Percentiles rank a stretch among this genome's conserved stretches.
Evolutionary conservation across 53 echinoderm and acorn worm genomes (phyloP).

Genomic region (Actinopyga echinites): DNA sequence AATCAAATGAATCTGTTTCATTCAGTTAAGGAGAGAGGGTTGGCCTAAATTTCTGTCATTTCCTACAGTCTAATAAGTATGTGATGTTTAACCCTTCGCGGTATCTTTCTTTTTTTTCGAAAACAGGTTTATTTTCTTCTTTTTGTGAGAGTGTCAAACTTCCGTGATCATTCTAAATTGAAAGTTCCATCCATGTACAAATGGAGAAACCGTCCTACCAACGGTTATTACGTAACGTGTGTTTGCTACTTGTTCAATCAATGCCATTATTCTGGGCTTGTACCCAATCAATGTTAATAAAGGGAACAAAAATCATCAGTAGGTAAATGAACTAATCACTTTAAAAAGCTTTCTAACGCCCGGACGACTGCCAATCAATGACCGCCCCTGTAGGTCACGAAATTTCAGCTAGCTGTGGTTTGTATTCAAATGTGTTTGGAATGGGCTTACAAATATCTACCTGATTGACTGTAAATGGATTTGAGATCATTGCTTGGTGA

Average conservation of each 20-base stretch:
- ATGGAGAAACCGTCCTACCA: too few relatives aligned
- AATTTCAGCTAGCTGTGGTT: neutral
- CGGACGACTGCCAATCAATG: conserved; percentile 20
- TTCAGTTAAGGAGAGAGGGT: too few relatives aligned
- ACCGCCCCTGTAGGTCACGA: neutral
- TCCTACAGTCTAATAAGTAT: too few relatives aligned
- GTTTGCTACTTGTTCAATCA: conserved; percentile 10
- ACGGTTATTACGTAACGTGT: conserved; percentile 14
- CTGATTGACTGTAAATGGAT: neutral
- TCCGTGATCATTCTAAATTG: too few relatives aligned
- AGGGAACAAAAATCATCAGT: neutral
- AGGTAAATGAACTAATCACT: conserved; percentile 11
- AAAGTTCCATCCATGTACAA: too few relatives aligned
- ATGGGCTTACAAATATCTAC: neutral
- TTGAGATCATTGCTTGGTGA: neutral
- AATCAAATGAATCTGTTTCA: too few relatives aligned
- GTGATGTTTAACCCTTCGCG: too few relatives aligned
- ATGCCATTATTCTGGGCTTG: neutral
- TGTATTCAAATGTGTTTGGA: neutral
- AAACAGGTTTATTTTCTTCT: too few relatives aligned
- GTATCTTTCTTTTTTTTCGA: too few relatives aligned
- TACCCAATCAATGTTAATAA: conserved; percentile 23
- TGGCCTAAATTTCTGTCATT: too few relatives aligned
- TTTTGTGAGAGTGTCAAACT: too few relatives aligned
- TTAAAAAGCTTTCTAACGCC: conserved; percentile 3